Base-by-base conservation (phyloP, 2,888 invertebrate genomes). In the Sycophila texana region DNA sequence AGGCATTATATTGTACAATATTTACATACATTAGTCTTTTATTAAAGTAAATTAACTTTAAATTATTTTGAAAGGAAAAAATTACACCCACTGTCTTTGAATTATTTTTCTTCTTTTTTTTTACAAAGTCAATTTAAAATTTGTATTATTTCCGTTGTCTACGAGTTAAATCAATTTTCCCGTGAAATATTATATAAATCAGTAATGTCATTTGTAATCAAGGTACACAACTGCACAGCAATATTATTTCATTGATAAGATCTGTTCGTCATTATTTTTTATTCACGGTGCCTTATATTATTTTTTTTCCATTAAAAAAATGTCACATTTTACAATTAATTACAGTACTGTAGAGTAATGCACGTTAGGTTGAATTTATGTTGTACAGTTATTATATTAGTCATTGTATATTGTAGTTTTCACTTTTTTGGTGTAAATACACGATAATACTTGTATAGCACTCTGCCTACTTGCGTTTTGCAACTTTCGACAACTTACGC, bases 191-290 rank as follows among this genome's bases (percentile, higher is more conserved):
- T 22, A 22, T 22, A 13, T 26, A 71, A 71, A 71, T 71, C 71
- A 71, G 71, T 71, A 71, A 71, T 71, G 71, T 71, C 71, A 16
- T 12, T 53, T 53, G 13, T 16, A 39, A 67, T 4, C 51, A n/a
- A 66, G 26, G 5, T 39, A 63, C 18, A 2, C 47, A 47, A 1
- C 18, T 12, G 49, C 47, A 49, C 18, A 49, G 5, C 39, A 7
- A 39, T 10, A 14, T 53, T 10, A 14, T 53, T 53, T n/a, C 53
- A 53, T 53, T 53, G 39, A 18, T 65, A 39, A n/a, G 5, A 61
- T 65, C 47, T 53, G 5, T 16, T 53, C 14, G n/a, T 53, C 16
- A 53, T 4, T 53, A 16, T 53, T 16, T 53, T 53, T 13, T 39
- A 10, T 10, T 39, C 39, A 39, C 7, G 39, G 39, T 10, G 39